Evolutionary conservation across 2,113 vertebrate genomes (phyloP), one percentile per base, ranked within the genome.

Genomic region (Lepus americanus): DNA sequence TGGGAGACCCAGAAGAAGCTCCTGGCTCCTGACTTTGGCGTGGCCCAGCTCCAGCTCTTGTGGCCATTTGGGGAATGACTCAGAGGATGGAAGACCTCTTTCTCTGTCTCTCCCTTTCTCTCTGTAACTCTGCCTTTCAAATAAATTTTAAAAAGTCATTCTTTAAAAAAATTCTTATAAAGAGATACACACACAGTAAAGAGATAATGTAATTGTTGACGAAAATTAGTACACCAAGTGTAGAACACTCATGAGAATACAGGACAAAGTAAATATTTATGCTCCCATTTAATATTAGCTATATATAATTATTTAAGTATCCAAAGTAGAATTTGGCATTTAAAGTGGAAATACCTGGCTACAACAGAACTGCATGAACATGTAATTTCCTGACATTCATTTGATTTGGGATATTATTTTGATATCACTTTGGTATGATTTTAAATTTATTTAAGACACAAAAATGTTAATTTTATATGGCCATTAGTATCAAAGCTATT

Each of bases 401-500:
- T 78, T 79, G 36, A 44, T 76, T 89, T 87, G 86, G 13, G 69
- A 88, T 0, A 33, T 39, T 83, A 92, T 95, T 96, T 92, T 79
- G 84, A 36, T 16, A 89, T 51, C 10, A 83, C 51, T 77, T 94
- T 87, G 74, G 44, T 61, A 95, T 53, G 59, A 82, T 49, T 96
- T 93, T 66, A 87, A 87, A 88, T 86, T 86, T 94, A 49, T 49
- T 83, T 78, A 84, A 86, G 63, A 94, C 23, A 84, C 17, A 86
- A 77, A 92, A 83, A 51, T 70, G 66, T 94, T 95, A 78, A 91
- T 79, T 95, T 89, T 39, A 63, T 80, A 81, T 94, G 63, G 69
- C 82, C 39, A 78, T 88, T 61, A 66, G 85, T 79, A 96, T 97
- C 83, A 70, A 97, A 96, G 97, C 94, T 97, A 97, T 96, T 95